These are phyloP conservation scores for Corythoichthys intestinalis DNA, from an alignment of 2,113 vertebrate genomes.

Conservation along the genomic window DNA sequence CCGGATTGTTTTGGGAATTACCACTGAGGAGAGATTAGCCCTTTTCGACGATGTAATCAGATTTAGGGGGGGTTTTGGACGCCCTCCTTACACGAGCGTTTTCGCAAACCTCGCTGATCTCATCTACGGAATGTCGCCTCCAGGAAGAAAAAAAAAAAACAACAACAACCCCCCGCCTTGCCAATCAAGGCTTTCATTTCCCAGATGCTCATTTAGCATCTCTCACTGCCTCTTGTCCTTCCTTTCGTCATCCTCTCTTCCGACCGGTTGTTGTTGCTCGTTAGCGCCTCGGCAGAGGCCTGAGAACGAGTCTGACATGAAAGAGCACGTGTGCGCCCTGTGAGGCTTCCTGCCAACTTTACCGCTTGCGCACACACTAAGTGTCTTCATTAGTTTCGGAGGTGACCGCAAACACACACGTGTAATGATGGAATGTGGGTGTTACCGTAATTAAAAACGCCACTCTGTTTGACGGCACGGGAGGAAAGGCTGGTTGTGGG, in stretches of 20 bases:
- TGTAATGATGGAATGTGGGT: conserved; percentile 7
- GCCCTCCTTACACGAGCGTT: conserved; percentile 22
- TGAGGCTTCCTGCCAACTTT: conserved; percentile 34
- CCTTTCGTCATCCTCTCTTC: conserved; percentile 11
- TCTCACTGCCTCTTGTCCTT: conserved; percentile 3
- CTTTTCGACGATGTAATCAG: conserved; percentile 65
- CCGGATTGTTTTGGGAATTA: conserved; percentile 57
- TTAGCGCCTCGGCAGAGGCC: conserved; percentile 34
- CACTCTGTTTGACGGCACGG: conserved; percentile 51
- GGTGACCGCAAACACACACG: conserved; percentile 10
- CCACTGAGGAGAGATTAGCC: conserved; percentile 59
- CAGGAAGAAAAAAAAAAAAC: conserved; percentile 35
- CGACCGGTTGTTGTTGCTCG: conserved; percentile 31
- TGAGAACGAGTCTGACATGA: conserved; percentile 30
- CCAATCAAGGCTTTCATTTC: not conserved
- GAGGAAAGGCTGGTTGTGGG: conserved; percentile 4
- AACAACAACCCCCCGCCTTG: not conserved
- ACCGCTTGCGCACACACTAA: conserved; percentile 1
- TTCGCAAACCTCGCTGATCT: conserved; percentile 53
- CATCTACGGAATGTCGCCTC: conserved; percentile 51
- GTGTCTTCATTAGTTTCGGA: not conserved
- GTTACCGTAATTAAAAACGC: conserved; percentile 63
- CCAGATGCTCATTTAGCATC: not conserved
- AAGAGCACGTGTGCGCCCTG: conserved; percentile 15
- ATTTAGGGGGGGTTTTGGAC: conserved; percentile 28